These are phyloP conservation scores for Holothuria leucospilota DNA, from an alignment of 53 echinoderm and acorn worm genomes.

Conservation along the genomic window DNA sequence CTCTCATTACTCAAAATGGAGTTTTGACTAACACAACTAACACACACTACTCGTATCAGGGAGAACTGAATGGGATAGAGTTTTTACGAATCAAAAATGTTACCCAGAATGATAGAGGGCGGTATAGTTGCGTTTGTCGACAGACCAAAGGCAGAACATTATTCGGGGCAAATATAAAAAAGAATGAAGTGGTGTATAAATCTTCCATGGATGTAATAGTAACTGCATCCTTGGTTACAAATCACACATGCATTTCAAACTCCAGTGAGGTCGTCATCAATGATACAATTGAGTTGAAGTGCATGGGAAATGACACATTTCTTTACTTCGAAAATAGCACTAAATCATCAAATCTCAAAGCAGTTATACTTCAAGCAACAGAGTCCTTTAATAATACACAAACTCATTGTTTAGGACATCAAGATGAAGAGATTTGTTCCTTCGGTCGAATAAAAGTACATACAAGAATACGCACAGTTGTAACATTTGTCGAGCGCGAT, in stretches of 20 bases:
- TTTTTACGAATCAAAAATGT: neutral
- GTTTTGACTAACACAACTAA: neutral
- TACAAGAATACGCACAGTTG: neutral
- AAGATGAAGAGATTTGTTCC: neutral
- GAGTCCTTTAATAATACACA: neutral
- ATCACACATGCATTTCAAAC: neutral
- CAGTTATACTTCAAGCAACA: neutral
- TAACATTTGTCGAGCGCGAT: neutral
- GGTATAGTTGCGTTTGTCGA: neutral
- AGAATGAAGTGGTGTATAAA: neutral
- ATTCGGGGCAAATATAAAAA: neutral
- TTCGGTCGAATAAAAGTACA: neutral
- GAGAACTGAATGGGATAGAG: neutral
- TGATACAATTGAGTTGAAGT: neutral
- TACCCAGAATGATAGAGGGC: neutral
- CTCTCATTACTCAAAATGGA: neutral
- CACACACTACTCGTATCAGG: neutral
- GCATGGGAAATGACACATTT: neutral
- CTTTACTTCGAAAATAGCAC: neutral
- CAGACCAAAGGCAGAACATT: neutral
- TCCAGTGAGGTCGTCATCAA: slow-evolving; percentile 2
- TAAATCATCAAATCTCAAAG: neutral
- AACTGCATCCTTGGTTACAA: neutral
- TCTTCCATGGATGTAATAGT: neutral
- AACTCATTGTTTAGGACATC: neutral